Conservation (phyloP, 2,888 invertebrate genomes). For the Plemyria rubiginata region DNA sequence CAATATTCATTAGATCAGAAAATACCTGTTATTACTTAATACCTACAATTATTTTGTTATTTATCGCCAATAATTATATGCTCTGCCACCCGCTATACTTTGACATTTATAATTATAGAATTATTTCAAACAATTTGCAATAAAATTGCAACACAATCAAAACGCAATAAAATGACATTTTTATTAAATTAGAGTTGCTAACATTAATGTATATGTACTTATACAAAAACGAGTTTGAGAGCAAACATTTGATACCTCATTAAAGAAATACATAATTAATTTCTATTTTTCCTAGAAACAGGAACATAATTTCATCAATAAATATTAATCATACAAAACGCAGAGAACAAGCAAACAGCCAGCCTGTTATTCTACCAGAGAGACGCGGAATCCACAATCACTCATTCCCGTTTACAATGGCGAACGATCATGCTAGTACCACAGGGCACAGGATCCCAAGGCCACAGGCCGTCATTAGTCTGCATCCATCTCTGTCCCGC, state of each 20-base stretch:
- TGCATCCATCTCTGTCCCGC: slow-evolving; percentile 69
- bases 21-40: slow-evolving; percentile 30
- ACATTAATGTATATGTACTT: background rate
- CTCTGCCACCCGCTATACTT: slow-evolving; percentile 17
- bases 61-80: slow-evolving; percentile 38
- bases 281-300: too few species aligned
- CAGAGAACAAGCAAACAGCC: slow-evolving; percentile 3
- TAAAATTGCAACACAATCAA: slow-evolving; percentile 6
- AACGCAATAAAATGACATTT: too few species aligned
- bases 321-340: background rate
- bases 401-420: slow-evolving; percentile 25
- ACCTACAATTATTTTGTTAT: slow-evolving; percentile 36
- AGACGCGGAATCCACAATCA: slow-evolving; percentile 18
- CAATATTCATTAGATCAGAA: slow-evolving; percentile 27
- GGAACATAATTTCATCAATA: background rate
- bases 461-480: slow-evolving; percentile 53
- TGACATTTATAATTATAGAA: slow-evolving; percentile 24
- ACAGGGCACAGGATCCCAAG: slow-evolving; percentile 26
- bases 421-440: slow-evolving; percentile 24
- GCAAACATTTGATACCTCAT: background rate
- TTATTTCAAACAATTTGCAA: slow-evolving; percentile 16
- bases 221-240: background rate
- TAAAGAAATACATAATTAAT: background rate
- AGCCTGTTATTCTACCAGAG: slow-evolving; percentile 2
- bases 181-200: background rate